A percentile compares a stretch with the other conserved stretches of the same genome.
These are phyloP conservation scores for Pachyramphus minor DNA, from an alignment of 2,113 vertebrate genomes.

Conservation along the genomic window DNA sequence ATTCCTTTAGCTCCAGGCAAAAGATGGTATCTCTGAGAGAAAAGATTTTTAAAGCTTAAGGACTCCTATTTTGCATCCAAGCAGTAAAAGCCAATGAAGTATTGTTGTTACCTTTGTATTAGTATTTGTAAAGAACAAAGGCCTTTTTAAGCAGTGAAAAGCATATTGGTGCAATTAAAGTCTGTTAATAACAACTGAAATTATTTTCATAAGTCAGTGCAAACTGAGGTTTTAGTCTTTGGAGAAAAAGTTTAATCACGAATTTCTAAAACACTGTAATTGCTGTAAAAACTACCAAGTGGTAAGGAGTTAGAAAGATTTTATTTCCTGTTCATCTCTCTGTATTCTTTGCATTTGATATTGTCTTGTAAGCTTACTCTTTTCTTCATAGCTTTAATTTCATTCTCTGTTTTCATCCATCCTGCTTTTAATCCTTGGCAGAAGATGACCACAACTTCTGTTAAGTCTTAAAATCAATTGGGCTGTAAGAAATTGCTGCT, in stretches of 20 bases:
- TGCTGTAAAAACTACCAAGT: conserved; percentile 2
- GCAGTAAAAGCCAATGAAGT: conserved; percentile 47
- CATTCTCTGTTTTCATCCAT: background rate
- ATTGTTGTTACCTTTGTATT: conserved; percentile 46
- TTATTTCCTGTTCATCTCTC: conserved; percentile 22
- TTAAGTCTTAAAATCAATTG: background rate
- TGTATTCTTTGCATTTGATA: background rate
- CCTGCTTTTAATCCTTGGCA: background rate
- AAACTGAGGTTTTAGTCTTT: conserved; percentile 52
- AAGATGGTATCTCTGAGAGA: conserved; percentile 63
- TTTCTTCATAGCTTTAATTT: background rate
- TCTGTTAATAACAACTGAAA: conserved; percentile 40
- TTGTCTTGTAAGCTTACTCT: background rate
- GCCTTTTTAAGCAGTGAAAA: conserved; percentile 51
- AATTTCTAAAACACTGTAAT: conserved; percentile 29
- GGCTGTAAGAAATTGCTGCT: background rate
- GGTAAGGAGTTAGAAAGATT: background rate
- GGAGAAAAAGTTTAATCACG: conserved; percentile 44
- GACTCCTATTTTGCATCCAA: conserved; percentile 52
- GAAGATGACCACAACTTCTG: background rate
- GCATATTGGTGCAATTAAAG: conserved; percentile 58
- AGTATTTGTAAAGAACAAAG: conserved; percentile 59
- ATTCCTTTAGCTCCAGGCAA: conserved; percentile 66
- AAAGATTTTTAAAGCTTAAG: conserved; percentile 65
- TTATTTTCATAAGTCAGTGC: conserved; percentile 55